Percentiles rank a stretch among this genome's conserved stretches.
Evolutionary conservation across 2,888 invertebrate genomes (phyloP).

Genomic region (Limenitis camilla): DNA sequence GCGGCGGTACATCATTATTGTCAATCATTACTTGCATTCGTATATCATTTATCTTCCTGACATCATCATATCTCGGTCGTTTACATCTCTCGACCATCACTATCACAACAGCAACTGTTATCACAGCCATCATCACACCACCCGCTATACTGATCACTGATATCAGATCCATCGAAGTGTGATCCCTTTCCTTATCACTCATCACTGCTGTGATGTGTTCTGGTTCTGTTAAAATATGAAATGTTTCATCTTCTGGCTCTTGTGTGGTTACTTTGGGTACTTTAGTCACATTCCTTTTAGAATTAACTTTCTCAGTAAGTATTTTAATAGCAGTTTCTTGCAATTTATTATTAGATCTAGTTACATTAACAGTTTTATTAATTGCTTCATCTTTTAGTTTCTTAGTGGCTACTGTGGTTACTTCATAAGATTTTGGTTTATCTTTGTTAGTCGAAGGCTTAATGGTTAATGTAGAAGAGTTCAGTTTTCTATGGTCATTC

Average conservation of each 20-base stretch:
- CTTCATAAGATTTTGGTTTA: conserved; percentile 23
- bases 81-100: conserved; percentile 66
- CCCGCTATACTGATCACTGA: conserved; percentile 70
- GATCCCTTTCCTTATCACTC: conserved; percentile 58
- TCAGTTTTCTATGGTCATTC: conserved; percentile 38
- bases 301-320: conserved; percentile 17
- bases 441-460: conserved; percentile 39
- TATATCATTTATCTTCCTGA: conserved; percentile 61
- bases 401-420: conserved; percentile 28
- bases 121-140: conserved; percentile 68
- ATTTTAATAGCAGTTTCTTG: conserved; percentile 21
- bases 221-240: conserved; percentile 74
- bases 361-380: conserved; percentile 6
- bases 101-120: conserved; percentile 66
- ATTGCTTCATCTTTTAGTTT: conserved; percentile 16
- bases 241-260: conserved; percentile 56
- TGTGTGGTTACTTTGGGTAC: conserved; percentile 43
- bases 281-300: conserved; percentile 29
- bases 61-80: conserved; percentile 55
- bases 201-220: conserved; percentile 71
- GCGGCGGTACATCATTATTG: conserved; percentile 60
- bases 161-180: conserved; percentile 57
- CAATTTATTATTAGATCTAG: conserved; percentile 16
- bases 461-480: conserved; percentile 47
- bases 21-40: conserved; percentile 66